These are phyloP conservation scores for Seriola quinqueradiata DNA, from an alignment of 2,113 vertebrate genomes.

Conservation along the genomic window DNA sequence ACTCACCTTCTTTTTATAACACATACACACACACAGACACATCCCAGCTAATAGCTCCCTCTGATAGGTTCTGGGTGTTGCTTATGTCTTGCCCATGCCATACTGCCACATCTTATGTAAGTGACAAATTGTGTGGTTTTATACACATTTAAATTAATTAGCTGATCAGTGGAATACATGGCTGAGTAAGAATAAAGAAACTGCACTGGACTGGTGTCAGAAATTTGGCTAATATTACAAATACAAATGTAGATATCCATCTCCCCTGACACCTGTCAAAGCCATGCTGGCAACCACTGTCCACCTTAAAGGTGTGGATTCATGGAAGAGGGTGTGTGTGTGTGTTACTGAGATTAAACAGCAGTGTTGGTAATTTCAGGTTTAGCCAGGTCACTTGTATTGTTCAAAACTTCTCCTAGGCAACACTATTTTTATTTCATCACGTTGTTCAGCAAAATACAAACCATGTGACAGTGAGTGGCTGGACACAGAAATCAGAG, in stretches of 20 bases:
- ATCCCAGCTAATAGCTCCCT: not conserved
- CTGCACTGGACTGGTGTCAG: too few species aligned
- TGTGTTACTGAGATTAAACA: not conserved
- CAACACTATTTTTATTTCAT: not conserved
- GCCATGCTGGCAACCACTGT: not conserved
- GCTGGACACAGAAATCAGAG: not conserved
- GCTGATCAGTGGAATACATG: too few species aligned
- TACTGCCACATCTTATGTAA: too few species aligned
- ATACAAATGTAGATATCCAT: not conserved
- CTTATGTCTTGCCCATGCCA: too few species aligned
- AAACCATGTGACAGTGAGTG: not conserved
- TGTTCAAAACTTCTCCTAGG: not conserved
- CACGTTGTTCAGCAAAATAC: not conserved
- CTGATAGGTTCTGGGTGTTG: too few species aligned
- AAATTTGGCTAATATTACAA: too few species aligned
- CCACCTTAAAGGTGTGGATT: conserved; percentile 7
- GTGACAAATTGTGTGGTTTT: too few species aligned
- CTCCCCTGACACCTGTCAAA: not conserved
- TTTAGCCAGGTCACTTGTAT: not conserved
- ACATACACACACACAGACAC: not conserved
- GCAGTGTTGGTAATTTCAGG: conserved; percentile 10
- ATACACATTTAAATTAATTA: too few species aligned
- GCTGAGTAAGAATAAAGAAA: too few species aligned
- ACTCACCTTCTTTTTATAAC: conserved; percentile 15
- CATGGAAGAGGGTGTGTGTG: not conserved